Conservation (phyloP, 2,888 invertebrate genomes). For the Hyposoter dolosus region DNA sequence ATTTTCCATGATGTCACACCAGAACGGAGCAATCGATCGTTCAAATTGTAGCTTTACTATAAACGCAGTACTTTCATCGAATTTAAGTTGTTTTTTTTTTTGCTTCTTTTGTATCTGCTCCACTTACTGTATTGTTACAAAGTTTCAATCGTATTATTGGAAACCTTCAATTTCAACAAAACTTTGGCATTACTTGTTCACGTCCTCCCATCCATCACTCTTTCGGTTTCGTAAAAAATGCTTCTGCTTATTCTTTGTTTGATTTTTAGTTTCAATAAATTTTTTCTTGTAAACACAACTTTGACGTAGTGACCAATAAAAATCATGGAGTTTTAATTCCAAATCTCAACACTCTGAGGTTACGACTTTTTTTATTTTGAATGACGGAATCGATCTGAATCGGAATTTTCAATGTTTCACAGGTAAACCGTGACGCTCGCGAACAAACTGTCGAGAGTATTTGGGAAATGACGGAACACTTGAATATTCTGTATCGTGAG, state of each 20-base stretch:
- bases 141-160: constrained; percentile 19
- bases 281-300: neutral
- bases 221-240: neutral
- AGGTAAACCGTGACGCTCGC: constrained; percentile 87
- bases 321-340: neutral
- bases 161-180: constrained; percentile 16
- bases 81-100: constrained; percentile 29
- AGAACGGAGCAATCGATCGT: constrained; percentile 32
- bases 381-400: neutral
- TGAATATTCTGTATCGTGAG: constrained; percentile 95
- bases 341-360: neutral
- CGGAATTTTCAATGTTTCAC: constrained; percentile 51
- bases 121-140: neutral
- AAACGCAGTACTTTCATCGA: constrained; percentile 1
- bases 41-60: constrained; percentile 29
- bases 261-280: neutral
- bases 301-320: neutral
- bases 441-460: constrained; percentile 93
- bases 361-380: neutral
- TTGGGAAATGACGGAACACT: constrained; percentile 95
- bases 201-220: neutral
- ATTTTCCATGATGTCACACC: constrained; percentile 33
- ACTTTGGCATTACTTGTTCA: constrained; percentile 8
- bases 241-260: neutral
- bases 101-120: constrained; percentile 9